These are phyloP conservation scores for Diceros bicornis DNA, from an alignment of 2,797 vertebrate species.

Conservation along the genomic window DNA sequence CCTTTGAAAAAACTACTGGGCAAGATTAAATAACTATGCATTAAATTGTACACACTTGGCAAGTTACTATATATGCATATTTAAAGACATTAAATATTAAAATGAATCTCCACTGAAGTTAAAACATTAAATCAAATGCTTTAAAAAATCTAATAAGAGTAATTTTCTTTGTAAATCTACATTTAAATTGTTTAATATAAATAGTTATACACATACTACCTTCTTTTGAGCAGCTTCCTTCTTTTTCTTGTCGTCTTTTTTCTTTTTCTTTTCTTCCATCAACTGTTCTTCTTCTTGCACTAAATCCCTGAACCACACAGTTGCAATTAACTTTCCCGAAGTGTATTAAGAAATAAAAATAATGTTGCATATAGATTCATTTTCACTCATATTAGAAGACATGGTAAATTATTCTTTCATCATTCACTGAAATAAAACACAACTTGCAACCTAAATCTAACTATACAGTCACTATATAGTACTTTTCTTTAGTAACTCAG, in stretches of 20 bases:
- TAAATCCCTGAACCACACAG: constrained; percentile 93
- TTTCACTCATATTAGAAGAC: constrained; percentile 84
- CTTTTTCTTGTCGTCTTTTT: constrained; percentile 95
- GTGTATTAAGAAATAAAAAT: constrained; percentile 86
- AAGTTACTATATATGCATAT: constrained; percentile 64
- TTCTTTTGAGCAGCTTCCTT: constrained; percentile 95
- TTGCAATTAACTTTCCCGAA: constrained; percentile 90
- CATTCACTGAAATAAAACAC: constrained; percentile 72
- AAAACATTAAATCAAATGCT: constrained; percentile 70
- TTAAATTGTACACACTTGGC: constrained; percentile 59
- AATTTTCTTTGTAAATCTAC: constrained; percentile 53
- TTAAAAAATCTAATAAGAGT: constrained; percentile 37
- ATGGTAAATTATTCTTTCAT: constrained; percentile 81
- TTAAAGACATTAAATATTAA: constrained; percentile 70
- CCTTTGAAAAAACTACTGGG: constrained; percentile 67
- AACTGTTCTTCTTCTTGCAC: constrained; percentile 96
- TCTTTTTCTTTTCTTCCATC: constrained; percentile 97
- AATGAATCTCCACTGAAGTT: constrained; percentile 61
- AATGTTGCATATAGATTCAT: constrained; percentile 87
- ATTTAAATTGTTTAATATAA: constrained; percentile 76
- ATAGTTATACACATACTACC: constrained; percentile 87
- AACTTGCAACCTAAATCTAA: constrained; percentile 46
- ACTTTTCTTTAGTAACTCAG: constrained; percentile 32
- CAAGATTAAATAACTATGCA: constrained; percentile 67
- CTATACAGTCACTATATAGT: not conserved